These are phyloP conservation scores for Periophthalmodon schlosseri DNA, from an alignment of 2,113 vertebrate genomes.

Conservation along the genomic window DNA sequence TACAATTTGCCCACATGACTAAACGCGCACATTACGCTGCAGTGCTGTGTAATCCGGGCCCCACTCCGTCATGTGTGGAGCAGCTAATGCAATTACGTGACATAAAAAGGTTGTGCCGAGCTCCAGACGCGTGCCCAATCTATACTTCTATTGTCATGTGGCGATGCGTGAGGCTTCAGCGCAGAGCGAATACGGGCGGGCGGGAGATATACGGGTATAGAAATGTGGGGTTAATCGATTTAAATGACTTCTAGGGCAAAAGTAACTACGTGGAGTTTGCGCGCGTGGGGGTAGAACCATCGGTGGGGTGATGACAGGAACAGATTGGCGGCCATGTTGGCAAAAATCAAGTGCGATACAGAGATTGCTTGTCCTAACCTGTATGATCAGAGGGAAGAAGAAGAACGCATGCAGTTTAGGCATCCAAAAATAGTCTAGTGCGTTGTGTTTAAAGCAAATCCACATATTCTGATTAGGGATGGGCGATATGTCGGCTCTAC, in stretches of 20 bases:
- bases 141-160: constrained; percentile 9
- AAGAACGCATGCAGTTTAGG: no score
- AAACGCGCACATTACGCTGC: constrained; percentile 24
- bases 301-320: neutral
- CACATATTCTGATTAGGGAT: no score
- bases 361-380: no score
- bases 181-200: neutral
- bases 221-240: neutral
- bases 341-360: no score
- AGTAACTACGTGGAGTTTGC: neutral
- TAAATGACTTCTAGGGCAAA: neutral
- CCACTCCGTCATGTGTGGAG: constrained; percentile 23
- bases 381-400: no score
- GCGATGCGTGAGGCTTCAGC: neutral
- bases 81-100: constrained; percentile 40
- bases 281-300: neutral
- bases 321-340: no score
- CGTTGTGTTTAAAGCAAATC: no score
- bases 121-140: neutral
- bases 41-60: constrained; percentile 6
- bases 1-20: constrained; percentile 29
- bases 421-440: no score
- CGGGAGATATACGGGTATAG: neutral
- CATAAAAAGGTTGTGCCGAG: neutral
- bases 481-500: no score